Evolutionary conservation across 2,888 invertebrate genomes (phyloP), one percentile per base, ranked within the genome.

Genomic region (Cetonia aurata): DNA sequence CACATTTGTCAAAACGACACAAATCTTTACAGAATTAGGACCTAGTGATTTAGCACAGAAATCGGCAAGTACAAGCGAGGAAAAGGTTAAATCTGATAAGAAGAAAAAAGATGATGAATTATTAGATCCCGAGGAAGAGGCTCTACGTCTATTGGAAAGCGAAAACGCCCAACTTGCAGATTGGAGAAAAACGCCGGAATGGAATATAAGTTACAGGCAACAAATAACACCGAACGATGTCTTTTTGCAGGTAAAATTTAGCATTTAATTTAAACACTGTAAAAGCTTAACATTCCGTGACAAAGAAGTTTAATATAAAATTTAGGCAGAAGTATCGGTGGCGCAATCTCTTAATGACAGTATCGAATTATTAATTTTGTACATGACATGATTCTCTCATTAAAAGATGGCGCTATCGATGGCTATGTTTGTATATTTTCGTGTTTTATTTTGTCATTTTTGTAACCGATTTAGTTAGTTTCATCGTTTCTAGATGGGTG

Each of bases 201-300:
- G 94, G 85, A 91, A 91, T 44, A 92, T 96, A 82, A 89, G 90
- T 75, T 96, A 95, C 83, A 92, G 93, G 77, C 97, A 97, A 84
- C 88, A 92, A 42, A 93, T 97, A 0, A 89, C 92, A 8, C 89
- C 96, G 0, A 93, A 95, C 82, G 96, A 97, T 83, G 89, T 96
- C 8, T 97, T 90, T 84, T 86, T 97, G 62, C 93, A 94, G 86
- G 94, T 93, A 82, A 74, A 50, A 25, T 25, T 25, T 25, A 25
- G 25, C 3, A 25, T 25, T 25, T 25, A 25, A 4, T 25, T 25
- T 4, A 25, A 25, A 4, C 4, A 25, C 4, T 25, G 25, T 25
- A 25, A 25, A 25, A 25, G 25, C 4, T 25, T 25, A 4, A 25
- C 25, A 25, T 25, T n/a, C n/a, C n/a, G n/a, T n/a, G n/a, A n/a